Conservation (phyloP, 1,140 invertebrate genomes). For the Aphelinus atriplicis region DNA sequence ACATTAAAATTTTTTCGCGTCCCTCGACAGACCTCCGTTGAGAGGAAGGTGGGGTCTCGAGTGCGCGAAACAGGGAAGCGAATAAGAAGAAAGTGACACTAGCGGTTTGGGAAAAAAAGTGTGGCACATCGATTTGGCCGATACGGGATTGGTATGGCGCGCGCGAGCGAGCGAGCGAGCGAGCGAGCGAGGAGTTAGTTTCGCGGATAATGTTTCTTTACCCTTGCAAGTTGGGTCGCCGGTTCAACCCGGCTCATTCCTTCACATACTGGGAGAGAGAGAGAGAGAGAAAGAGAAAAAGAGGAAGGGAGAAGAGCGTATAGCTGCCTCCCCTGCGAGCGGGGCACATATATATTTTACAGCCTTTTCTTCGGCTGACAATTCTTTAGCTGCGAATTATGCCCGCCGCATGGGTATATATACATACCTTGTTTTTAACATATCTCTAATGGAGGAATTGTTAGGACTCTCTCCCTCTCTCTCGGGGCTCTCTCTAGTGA, state of each 20-base stretch:
- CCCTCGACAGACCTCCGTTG: constrained; percentile 24
- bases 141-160: neutral
- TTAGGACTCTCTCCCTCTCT: constrained; percentile 1
- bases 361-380: constrained; percentile 35
- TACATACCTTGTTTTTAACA: constrained; percentile 31
- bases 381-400: constrained; percentile 39
- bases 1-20: constrained; percentile 26
- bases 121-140: constrained; percentile 19
- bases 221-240: neutral
- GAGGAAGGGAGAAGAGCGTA: too few relatives aligned
- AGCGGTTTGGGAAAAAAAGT: neutral
- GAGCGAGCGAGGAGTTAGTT: neutral
- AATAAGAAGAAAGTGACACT: neutral
- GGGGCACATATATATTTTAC: constrained; percentile 31
- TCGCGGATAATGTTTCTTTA: constrained; percentile 31
- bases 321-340: neutral
- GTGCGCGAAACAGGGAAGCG: neutral
- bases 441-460: constrained; percentile 37
- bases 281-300: neutral
- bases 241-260: neutral
- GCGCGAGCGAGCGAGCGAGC: too few relatives aligned
- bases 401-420: constrained; percentile 11
- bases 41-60: neutral
- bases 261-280: constrained; percentile 1
- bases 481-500: constrained; percentile 11